Conservation (phyloP, 1,140 invertebrate species). For the Ladona fulva region DNA sequence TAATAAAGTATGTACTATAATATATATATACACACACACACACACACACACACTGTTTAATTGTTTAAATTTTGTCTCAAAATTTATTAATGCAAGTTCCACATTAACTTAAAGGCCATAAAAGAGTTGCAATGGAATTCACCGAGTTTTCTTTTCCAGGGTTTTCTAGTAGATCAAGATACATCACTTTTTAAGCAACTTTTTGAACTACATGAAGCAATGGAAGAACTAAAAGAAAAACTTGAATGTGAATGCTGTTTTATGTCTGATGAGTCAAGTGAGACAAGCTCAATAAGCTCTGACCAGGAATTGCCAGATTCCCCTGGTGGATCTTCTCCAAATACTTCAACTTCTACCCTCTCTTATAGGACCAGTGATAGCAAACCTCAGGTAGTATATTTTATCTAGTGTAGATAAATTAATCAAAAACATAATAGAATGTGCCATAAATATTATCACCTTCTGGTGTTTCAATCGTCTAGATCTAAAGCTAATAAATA, state of each 20-base stretch:
- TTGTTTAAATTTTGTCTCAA: too few species aligned
- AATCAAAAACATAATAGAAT: too few species aligned
- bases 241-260: neutral
- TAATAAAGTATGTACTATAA: too few species aligned
- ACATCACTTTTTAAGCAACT: conserved; percentile 17
- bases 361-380: neutral
- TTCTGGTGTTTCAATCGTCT: too few species aligned
- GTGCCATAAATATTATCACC: too few species aligned
- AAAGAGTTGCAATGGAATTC: too few species aligned
- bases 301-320: neutral
- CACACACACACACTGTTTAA: too few species aligned
- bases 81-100: too few species aligned
- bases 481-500: too few species aligned
- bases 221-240: conserved; percentile 11
- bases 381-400: neutral
- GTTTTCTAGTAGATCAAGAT: conserved; percentile 16
- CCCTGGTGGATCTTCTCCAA: neutral
- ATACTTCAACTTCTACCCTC: neutral
- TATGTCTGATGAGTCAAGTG: neutral
- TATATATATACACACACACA: too few species aligned
- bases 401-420: too few species aligned
- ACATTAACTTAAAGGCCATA: too few species aligned
- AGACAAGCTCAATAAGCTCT: neutral
- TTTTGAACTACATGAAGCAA: conserved; percentile 16
- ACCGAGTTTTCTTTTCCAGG: neutral